Conservation (phyloP, 2,797 vertebrate species). For the Gymnothorax javanicus region DNA sequence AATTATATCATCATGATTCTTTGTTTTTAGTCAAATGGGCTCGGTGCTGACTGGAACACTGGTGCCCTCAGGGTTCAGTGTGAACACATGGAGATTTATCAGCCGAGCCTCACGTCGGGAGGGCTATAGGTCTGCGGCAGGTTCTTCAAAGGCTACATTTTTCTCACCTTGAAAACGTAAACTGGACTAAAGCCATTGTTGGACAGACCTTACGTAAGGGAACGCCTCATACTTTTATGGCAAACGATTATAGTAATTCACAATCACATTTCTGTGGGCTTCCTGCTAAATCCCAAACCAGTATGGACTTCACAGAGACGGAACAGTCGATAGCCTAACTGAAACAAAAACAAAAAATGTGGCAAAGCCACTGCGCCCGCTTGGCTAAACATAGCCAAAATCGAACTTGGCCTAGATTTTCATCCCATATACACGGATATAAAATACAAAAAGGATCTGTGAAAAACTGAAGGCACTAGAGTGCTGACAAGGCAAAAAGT, state of each 20-base stretch:
- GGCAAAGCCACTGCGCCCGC: no score
- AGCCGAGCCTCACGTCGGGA: neutral
- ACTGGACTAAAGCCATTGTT: neutral
- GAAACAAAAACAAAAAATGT: neutral
- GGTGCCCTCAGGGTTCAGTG: neutral
- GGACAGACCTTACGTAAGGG: neutral
- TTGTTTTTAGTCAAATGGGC: neutral
- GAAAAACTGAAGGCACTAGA: no score
- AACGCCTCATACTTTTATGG: neutral
- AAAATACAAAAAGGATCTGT: no score
- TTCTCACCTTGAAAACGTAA: neutral
- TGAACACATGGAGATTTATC: neutral
- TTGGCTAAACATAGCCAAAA: no score
- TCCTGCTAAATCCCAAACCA: conserved; percentile 2
- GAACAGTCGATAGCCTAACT: neutral
- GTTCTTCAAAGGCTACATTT: neutral
- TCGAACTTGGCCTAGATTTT: no score
- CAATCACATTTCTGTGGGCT: neutral
- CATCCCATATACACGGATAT: no score
- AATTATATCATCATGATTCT: neutral
- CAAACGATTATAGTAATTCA: neutral
- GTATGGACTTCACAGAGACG: neutral
- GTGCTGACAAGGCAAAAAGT: no score
- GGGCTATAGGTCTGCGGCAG: neutral
- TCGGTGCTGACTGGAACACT: neutral